Conservation (phyloP, 1,140 invertebrate genomes). For the Megalonaias nervosa region DNA sequence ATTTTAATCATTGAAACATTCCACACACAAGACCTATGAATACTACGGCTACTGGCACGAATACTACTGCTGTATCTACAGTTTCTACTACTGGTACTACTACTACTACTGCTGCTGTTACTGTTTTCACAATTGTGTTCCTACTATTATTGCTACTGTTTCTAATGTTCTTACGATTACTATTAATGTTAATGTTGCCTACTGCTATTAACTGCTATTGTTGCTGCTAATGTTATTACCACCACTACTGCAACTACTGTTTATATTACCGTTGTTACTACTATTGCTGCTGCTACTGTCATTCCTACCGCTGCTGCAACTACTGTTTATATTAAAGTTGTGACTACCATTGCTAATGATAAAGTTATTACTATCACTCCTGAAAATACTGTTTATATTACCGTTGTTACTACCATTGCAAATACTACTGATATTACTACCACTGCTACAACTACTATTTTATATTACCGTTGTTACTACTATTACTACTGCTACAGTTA, state of each 20-base stretch:
- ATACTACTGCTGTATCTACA: background rate
- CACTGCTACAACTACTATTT: too few species aligned
- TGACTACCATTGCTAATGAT: slow-evolving; percentile 20
- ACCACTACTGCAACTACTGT: slow-evolving; percentile 24
- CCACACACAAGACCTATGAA: background rate
- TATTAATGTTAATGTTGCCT: slow-evolving; percentile 7
- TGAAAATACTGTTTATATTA: too few species aligned
- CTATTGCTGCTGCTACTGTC: slow-evolving; percentile 7
- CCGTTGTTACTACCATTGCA: too few species aligned
- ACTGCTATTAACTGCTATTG: background rate
- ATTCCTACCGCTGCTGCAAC: slow-evolving; percentile 27
- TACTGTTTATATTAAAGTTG: slow-evolving; percentile 23
- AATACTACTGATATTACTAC: too few species aligned
- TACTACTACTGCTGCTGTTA: background rate
- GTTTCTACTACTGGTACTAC: slow-evolving; percentile 3
- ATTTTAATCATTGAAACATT: too few species aligned
- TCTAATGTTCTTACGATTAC: slow-evolving; percentile 34
- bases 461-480: too few species aligned
- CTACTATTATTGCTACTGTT: slow-evolving; percentile 30
- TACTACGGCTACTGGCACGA: slow-evolving; percentile 7
- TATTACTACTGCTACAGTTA: background rate
- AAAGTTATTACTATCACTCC: slow-evolving; percentile 19
- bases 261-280: slow-evolving; percentile 10
- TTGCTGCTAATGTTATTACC: slow-evolving; percentile 22
- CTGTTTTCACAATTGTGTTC: slow-evolving; percentile 18